Percentiles rank a stretch among this genome's conserved stretches.
These are phyloP conservation scores for Oscheius onirici DNA, from an alignment of 2,888 invertebrate genomes.

Conservation along the genomic window DNA sequence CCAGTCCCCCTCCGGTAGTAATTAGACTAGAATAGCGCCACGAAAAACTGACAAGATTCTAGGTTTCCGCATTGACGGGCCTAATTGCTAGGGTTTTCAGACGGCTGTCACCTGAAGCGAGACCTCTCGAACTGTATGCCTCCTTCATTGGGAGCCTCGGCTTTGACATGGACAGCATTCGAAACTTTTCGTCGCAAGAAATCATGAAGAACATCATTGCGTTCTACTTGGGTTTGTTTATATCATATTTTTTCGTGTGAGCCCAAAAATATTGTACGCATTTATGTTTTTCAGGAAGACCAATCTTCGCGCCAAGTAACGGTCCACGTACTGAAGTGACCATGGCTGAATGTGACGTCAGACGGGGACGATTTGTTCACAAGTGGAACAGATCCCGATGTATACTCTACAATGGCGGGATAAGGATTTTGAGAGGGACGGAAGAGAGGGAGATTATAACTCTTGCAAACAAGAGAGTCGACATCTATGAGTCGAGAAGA, in stretches of 20 bases:
- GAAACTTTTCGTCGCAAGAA: constrained; percentile 7
- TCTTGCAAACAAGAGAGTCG: constrained; percentile 22
- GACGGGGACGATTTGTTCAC: constrained; percentile 50
- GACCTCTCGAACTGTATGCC: constrained; percentile 11
- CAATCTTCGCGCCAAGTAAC: constrained; percentile 1
- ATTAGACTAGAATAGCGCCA: background rate
- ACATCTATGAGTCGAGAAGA: constrained; percentile 24
- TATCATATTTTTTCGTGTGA: background rate
- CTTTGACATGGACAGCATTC: constrained; percentile 1
- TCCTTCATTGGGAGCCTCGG: constrained; percentile 14
- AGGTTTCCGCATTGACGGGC: background rate
- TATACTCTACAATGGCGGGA: constrained; percentile 51
- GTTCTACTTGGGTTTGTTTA: constrained; percentile 22
- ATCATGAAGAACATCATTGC: constrained; percentile 23
- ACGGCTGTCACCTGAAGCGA: background rate
- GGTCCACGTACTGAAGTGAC: constrained; percentile 38
- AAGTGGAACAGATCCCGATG: constrained; percentile 49
- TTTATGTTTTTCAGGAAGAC: constrained; percentile 25
- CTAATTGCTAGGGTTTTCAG: background rate
- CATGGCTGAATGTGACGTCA: constrained; percentile 44
- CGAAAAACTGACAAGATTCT: background rate
- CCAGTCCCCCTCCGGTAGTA: background rate
- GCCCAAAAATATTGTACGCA: background rate
- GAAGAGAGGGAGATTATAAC: constrained; percentile 29
- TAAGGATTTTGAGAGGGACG: constrained; percentile 43